phyloP scores from a whole-genome alignment of 2,888 invertebrate species.

The Vannuccia rotundouncinata region DNA sequence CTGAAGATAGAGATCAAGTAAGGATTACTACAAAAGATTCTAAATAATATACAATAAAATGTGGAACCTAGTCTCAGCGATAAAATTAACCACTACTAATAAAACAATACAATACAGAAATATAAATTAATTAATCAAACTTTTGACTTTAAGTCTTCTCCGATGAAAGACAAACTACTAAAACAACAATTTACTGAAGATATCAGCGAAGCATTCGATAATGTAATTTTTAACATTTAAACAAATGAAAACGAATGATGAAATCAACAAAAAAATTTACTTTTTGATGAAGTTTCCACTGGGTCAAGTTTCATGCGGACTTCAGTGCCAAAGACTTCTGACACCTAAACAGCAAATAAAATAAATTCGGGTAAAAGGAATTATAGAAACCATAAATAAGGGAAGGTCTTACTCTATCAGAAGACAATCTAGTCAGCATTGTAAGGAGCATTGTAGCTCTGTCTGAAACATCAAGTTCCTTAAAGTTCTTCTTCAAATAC shows the following conservation, averaged over 20 bases:
- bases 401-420: neutral
- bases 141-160: too few relatives aligned
- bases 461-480: neutral
- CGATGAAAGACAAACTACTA: too few relatives aligned
- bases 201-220: too few relatives aligned
- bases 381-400: too few relatives aligned
- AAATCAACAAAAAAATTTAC: neutral
- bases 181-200: too few relatives aligned
- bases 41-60: neutral
- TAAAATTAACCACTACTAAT: too few relatives aligned
- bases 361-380: too few relatives aligned
- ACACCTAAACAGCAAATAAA: neutral
- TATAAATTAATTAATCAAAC: too few relatives aligned
- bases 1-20: neutral
- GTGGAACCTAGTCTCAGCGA: too few relatives aligned
- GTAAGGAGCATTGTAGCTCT: neutral
- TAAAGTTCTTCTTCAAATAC: neutral
- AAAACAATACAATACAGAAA: too few relatives aligned
- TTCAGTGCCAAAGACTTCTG: neutral
- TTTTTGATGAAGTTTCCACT: neutral
- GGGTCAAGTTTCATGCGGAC: neutral
- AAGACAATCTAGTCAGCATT: neutral
- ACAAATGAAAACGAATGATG: too few relatives aligned
- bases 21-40: neutral
- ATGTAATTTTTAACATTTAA: too few relatives aligned